Conservation (phyloP, 2,888 invertebrate species). For the Aporophyla nigra region DNA sequence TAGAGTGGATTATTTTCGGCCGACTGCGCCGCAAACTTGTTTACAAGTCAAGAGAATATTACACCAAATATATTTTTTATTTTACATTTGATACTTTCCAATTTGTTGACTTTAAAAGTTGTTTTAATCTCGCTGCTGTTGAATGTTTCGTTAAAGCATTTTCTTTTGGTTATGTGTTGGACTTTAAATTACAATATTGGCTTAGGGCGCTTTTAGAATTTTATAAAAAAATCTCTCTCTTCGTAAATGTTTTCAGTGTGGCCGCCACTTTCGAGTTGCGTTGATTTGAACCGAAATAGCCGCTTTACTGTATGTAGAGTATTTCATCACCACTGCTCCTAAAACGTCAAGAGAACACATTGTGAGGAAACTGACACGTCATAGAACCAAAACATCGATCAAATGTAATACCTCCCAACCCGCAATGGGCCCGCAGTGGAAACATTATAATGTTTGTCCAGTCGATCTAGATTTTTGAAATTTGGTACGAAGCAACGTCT, state of each 20-base stretch:
- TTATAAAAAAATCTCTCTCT: neutral
- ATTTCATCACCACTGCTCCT: too few species aligned
- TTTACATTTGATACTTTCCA: slow-evolving; percentile 54
- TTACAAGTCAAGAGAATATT: slow-evolving; percentile 70
- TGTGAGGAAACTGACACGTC: too few species aligned
- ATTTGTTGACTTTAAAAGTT: slow-evolving; percentile 33
- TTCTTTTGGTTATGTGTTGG: slow-evolving; percentile 7
- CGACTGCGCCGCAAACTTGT: slow-evolving; percentile 80
- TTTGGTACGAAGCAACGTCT: too few species aligned
- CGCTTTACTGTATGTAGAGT: too few species aligned
- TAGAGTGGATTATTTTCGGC: slow-evolving; percentile 86
- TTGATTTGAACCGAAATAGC: too few species aligned
- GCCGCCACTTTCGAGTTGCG: too few species aligned
- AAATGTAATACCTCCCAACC: too few species aligned
- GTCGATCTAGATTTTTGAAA: too few species aligned
- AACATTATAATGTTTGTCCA: too few species aligned
- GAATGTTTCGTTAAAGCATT: neutral
- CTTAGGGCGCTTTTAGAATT: neutral
- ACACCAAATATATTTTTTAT: slow-evolving; percentile 60
- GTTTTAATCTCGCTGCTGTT: slow-evolving; percentile 8
- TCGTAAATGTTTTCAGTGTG: neutral
- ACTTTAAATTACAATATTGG: slow-evolving; percentile 17
- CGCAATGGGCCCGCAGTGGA: too few species aligned
- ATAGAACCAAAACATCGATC: too few species aligned
- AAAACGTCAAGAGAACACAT: too few species aligned